Conservation (phyloP, 2,888 invertebrate genomes). For the Ephialtes manifestator region DNA sequence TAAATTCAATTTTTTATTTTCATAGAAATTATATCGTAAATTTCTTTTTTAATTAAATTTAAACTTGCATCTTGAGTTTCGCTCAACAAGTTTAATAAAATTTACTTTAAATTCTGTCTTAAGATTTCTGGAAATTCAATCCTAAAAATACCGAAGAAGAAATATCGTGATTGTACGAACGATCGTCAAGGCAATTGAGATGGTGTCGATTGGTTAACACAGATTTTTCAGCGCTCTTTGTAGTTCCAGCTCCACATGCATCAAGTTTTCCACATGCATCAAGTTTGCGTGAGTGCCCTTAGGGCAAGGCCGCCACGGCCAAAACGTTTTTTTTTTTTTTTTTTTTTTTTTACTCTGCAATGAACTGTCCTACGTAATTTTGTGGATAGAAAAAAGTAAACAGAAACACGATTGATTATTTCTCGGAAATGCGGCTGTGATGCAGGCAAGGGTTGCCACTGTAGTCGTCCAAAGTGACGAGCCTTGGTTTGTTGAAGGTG, state of each 20-base stretch:
- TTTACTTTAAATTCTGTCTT: too few species aligned
- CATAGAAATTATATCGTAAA: too few species aligned
- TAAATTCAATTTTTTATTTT: neutral
- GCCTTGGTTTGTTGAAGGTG: conserved; percentile 54
- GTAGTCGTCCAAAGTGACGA: conserved; percentile 39
- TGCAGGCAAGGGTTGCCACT: conserved; percentile 54
- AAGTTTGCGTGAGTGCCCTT: conserved; percentile 63
- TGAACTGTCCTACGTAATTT: conserved; percentile 62
- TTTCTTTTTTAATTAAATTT: too few species aligned
- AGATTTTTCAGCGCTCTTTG: conserved; percentile 24
- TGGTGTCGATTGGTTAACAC: conserved; percentile 30
- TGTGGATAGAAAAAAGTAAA: conserved; percentile 42
- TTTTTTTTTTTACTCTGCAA: conserved; percentile 13
- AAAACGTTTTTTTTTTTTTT: conserved; percentile 22
- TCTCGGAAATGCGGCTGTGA: conserved; percentile 54
- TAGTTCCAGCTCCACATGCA: conserved; percentile 3
- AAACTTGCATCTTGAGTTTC: too few species aligned
- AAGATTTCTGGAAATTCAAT: neutral
- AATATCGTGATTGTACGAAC: neutral
- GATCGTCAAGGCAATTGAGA: neutral
- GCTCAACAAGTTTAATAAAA: too few species aligned
- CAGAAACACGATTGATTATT: conserved; percentile 46
- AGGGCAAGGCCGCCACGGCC: conserved; percentile 32
- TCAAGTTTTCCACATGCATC: conserved; percentile 35
- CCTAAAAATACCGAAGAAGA: neutral